Evolutionary conservation across 2,888 invertebrate species (phyloP).

Genomic region (Luperina nickerlii): DNA sequence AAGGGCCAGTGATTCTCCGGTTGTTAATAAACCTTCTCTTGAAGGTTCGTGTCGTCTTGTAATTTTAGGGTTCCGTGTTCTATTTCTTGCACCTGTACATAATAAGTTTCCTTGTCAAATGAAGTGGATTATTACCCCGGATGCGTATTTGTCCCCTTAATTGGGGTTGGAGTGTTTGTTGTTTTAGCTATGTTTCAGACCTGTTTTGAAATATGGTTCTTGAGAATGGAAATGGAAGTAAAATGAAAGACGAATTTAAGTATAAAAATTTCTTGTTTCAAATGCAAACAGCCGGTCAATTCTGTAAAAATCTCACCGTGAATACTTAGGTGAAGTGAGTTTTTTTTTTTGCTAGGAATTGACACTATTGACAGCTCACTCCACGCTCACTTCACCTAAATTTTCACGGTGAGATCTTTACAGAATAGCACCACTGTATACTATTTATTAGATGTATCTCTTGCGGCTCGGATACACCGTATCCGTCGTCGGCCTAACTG

Average conservation of each 20-base stretch:
- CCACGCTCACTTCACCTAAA: too few relatives aligned
- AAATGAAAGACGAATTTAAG: neutral
- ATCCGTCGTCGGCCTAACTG: too few relatives aligned
- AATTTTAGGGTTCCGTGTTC: slow-evolving; percentile 53
- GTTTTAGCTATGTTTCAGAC: slow-evolving; percentile 10
- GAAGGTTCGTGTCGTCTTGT: slow-evolving; percentile 55
- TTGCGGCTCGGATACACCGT: too few relatives aligned
- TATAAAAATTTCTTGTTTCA: neutral
- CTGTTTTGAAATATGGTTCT: slow-evolving; percentile 11
- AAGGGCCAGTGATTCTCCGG: slow-evolving; percentile 54
- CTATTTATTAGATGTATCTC: too few relatives aligned
- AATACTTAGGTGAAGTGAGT: too few relatives aligned
- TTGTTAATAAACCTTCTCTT: slow-evolving; percentile 60
- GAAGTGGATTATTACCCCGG: slow-evolving; percentile 58
- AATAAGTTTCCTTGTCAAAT: slow-evolving; percentile 61
- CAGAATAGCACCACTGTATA: too few relatives aligned
- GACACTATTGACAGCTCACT: too few relatives aligned
- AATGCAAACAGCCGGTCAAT: too few relatives aligned
- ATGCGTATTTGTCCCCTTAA: slow-evolving; percentile 50
- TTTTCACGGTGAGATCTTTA: too few relatives aligned
- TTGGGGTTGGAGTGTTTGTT: slow-evolving; percentile 33
- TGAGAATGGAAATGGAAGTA: neutral
- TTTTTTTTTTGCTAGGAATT: too few relatives aligned
- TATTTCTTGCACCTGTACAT: slow-evolving; percentile 62
- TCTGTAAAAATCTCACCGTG: too few relatives aligned